A percentile compares a stretch with the other conserved stretches of the same genome.
phyloP scores from a whole-genome alignment of 2,113 vertebrate genomes.

The Aspidoscelis tigris region DNA sequence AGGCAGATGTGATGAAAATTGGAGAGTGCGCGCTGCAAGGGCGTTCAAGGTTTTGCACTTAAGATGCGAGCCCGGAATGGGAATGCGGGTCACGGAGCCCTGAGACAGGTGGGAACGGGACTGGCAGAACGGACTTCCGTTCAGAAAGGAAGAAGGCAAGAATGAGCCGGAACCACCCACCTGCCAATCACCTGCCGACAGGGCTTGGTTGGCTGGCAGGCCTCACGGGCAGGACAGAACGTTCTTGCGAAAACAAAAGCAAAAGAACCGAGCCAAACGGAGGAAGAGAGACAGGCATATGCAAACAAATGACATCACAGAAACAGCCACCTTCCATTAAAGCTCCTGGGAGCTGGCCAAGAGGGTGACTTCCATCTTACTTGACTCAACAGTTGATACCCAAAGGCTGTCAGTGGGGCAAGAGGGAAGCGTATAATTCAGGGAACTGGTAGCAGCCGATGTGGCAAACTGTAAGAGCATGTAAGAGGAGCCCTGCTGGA shows the following conservation, averaged over 20 bases:
- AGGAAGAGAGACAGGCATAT: conserved; percentile 40
- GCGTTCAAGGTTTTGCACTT: neutral
- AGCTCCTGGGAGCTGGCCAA: neutral
- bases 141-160: neutral
- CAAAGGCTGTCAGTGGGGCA: conserved; percentile 34
- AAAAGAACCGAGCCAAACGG: conserved; percentile 25
- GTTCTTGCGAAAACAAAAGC: conserved; percentile 54
- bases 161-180: neutral
- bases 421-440: conserved; percentile 39
- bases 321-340: conserved; percentile 47
- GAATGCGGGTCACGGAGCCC: too few species aligned
- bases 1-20: neutral
- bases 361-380: conserved; percentile 28
- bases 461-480: neutral
- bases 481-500: too few species aligned
- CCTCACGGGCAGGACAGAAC: conserved; percentile 40
- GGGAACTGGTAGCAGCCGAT: conserved; percentile 48
- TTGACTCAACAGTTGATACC: conserved; percentile 48
- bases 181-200: neutral
- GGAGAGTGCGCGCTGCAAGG: neutral
- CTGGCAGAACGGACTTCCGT: neutral
- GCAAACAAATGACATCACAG: conserved; percentile 55
- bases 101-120: neutral
- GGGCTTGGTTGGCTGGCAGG: neutral
- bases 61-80: neutral